A percentile compares a stretch with the other conserved stretches of the same genome.
Evolutionary conservation across 2,113 vertebrate species (phyloP).

Genomic region (Murina feae): DNA sequence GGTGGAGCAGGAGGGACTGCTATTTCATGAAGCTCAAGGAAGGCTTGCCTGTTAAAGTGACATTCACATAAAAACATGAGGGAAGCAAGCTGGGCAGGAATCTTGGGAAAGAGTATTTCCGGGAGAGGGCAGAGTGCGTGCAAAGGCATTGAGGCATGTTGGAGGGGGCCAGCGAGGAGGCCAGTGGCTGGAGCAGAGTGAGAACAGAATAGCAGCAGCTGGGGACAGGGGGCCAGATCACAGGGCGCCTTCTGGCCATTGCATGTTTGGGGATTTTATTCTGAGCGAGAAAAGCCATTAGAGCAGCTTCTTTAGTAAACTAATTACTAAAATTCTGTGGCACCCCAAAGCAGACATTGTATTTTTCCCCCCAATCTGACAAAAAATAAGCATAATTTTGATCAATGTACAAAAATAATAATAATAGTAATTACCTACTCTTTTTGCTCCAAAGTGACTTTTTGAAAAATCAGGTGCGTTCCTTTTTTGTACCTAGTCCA

Average conservation of each 20-base stretch:
- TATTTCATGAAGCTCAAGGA: background rate
- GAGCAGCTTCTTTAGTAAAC: background rate
- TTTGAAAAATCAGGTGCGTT: background rate
- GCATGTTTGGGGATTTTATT: background rate
- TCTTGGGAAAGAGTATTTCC: background rate
- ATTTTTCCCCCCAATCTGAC: background rate
- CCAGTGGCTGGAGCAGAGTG: too few species aligned
- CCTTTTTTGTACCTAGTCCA: too few species aligned
- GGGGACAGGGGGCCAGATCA: background rate
- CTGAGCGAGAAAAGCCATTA: background rate
- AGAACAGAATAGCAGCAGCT: background rate
- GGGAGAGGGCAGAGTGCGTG: too few species aligned
- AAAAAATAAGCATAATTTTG: background rate
- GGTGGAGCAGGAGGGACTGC: background rate
- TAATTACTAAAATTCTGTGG: background rate
- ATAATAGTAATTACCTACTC: background rate
- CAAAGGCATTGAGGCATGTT: background rate
- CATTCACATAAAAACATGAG: background rate
- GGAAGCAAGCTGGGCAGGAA: background rate
- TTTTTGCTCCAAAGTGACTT: background rate
- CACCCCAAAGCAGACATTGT: background rate
- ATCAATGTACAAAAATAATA: background rate
- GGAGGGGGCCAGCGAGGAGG: background rate
- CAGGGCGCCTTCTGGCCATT: accelerated
- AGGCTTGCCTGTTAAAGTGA: background rate